Conservation (phyloP, 2,113 vertebrate species). For the Macquaria ambigua region DNA sequence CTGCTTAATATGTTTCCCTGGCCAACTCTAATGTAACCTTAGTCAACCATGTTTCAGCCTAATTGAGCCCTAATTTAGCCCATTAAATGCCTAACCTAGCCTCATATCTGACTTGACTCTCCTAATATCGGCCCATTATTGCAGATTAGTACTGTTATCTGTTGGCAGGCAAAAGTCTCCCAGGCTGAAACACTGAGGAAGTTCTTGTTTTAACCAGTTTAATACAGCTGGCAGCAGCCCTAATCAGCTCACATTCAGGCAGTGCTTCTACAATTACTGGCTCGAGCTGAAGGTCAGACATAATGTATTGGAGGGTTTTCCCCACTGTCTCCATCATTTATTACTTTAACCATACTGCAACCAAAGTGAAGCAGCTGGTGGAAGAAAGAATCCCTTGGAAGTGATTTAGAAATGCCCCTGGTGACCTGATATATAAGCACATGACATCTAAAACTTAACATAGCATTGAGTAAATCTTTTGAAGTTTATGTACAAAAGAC, state of each 20-base stretch:
- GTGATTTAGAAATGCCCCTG: not conserved
- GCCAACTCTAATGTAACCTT: slow-evolving; percentile 47
- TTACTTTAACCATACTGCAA: slow-evolving; percentile 19
- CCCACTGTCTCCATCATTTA: slow-evolving; percentile 36
- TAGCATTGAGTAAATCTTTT: not conserved
- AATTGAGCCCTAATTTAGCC: slow-evolving; percentile 65
- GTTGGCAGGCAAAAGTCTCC: slow-evolving; percentile 64
- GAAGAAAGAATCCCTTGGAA: not conserved
- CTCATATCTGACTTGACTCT: slow-evolving; percentile 57
- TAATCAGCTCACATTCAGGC: slow-evolving; percentile 62
- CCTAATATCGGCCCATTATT: slow-evolving; percentile 64
- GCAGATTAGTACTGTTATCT: slow-evolving; percentile 60
- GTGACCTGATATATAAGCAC: slow-evolving; percentile 7
- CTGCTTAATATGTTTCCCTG: slow-evolving; percentile 24
- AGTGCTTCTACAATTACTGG: slow-evolving; percentile 51
- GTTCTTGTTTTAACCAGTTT: slow-evolving; percentile 59
- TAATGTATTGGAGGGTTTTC: slow-evolving; percentile 56
- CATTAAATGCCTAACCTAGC: slow-evolving; percentile 60
- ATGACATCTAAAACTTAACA: not conserved
- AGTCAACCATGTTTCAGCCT: slow-evolving; percentile 55
- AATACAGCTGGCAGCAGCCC: slow-evolving; percentile 34
- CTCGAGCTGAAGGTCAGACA: slow-evolving; percentile 59
- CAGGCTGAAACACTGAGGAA: slow-evolving; percentile 28
- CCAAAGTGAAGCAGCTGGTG: slow-evolving; percentile 24
- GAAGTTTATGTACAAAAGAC: not conserved